Evolutionary conservation across 2,888 invertebrate species (phyloP), one percentile per base, ranked within the genome.

Genomic region (Noctua janthina): DNA sequence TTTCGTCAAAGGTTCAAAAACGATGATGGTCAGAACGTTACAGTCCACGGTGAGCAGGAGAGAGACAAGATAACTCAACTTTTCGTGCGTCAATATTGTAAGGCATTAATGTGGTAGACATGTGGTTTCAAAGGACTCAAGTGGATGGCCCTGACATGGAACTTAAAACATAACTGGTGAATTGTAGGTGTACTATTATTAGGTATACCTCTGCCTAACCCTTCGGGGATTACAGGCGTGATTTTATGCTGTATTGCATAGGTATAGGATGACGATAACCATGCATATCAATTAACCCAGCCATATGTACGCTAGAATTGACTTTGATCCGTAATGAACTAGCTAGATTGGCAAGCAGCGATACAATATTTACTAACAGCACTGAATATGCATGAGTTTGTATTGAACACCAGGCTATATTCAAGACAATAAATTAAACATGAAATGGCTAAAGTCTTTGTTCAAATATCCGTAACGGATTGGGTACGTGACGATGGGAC

Each of bases 361-460:
- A 69, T 46, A 72, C 49, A 73, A 76, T 83, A 81, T 76, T 72
- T 72, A 51, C 35, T 62, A 51, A 54, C 20, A 35, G n/a, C 29
- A 2, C 66, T 74, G 15, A 74, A 84, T 83, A 83, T 75, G n/a
- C 51, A 84, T 68, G 71, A 51, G 46, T 46, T 17, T 80, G 43
- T 67, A 29, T 29, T 29, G 59, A 39, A 54, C 43, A 62, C 35
- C 39, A 13, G 10, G 43, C n/a, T 7, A 23, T 69, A 54, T 46
- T 54, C 13, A 8, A 59, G 35, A 43, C 67, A 35, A 76, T 82
- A 43, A 75, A 82, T 82, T 59, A 81, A 64, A 74, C 39, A 20
- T 74, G n/a, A 70, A 79, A 62, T 43, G 43, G 23, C 15, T 39
- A 11, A 54, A 35, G 51, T 35, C 46, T 73, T 66, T 81, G n/a